Evolutionary conservation across 2,888 invertebrate genomes (phyloP).

Genomic region (Macaria liturata): DNA sequence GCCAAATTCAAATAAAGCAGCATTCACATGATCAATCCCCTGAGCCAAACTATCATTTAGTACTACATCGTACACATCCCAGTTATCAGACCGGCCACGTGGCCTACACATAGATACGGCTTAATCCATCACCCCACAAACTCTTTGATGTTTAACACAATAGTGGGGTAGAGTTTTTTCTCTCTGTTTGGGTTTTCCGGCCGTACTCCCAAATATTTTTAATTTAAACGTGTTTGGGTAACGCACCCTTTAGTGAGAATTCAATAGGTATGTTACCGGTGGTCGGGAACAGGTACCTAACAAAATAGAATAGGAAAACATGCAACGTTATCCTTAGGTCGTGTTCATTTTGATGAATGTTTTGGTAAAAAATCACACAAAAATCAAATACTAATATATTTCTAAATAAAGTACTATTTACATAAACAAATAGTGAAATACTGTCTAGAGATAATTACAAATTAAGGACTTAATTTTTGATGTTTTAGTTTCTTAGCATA

Average conservation of each 20-base stretch:
- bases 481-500: too few species aligned
- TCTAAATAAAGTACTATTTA: too few species aligned
- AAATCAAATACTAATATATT: too few species aligned
- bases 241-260: slow-evolving; percentile 20
- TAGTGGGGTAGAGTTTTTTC: slow-evolving; percentile 44
- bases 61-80: slow-evolving; percentile 36
- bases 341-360: too few species aligned
- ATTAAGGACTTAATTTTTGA: too few species aligned
- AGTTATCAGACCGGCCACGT: slow-evolving; percentile 67
- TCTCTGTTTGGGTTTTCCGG: slow-evolving; percentile 36
- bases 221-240: slow-evolving; percentile 22
- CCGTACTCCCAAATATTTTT: slow-evolving; percentile 31
- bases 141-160: slow-evolving; percentile 70
- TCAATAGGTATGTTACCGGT: slow-evolving; percentile 9
- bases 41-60: slow-evolving; percentile 54
- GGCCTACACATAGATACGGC: slow-evolving; percentile 59
- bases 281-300: slow-evolving; percentile 12
- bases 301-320: too few species aligned
- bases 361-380: too few species aligned
- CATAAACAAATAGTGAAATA: too few species aligned
- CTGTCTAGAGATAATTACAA: too few species aligned
- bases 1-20: slow-evolving; percentile 18
- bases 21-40: slow-evolving; percentile 49
- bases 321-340: too few species aligned
- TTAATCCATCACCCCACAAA: slow-evolving; percentile 72